Evolutionary conservation across 1,140 invertebrate genomes (phyloP).

Genomic region (Anthonomus grandis): DNA sequence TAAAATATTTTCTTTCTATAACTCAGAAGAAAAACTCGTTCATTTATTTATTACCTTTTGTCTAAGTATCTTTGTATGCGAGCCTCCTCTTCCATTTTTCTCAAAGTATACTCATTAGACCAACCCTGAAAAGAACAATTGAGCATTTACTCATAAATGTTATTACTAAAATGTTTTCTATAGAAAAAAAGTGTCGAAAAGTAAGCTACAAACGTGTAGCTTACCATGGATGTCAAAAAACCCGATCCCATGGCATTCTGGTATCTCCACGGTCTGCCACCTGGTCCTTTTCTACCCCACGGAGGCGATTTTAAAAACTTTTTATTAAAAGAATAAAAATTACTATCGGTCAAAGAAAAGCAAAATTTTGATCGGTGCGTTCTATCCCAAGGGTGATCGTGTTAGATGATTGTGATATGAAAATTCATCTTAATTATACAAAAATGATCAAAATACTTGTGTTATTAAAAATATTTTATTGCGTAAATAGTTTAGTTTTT

Average conservation of each 20-base stretch:
- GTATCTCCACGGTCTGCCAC: slow-evolving; percentile 61
- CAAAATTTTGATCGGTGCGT: slow-evolving; percentile 2
- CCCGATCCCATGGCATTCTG: slow-evolving; percentile 60
- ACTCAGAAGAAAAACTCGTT: background rate
- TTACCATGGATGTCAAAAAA: slow-evolving; percentile 67
- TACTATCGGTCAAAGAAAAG: too few species aligned
- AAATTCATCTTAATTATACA: too few species aligned
- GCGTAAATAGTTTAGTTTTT: too few species aligned
- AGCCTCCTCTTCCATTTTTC: slow-evolving; percentile 29
- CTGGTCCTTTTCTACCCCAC: slow-evolving; percentile 63
- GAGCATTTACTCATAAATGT: slow-evolving; percentile 7
- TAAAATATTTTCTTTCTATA: slow-evolving; percentile 4
- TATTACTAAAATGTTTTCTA: too few species aligned
- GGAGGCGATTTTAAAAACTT: slow-evolving; percentile 49
- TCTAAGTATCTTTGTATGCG: slow-evolving; percentile 18
- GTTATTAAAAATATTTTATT: too few species aligned
- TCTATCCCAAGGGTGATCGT: too few species aligned
- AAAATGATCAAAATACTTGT: too few species aligned
- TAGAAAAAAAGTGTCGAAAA: too few species aligned
- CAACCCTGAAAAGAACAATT: slow-evolving; percentile 37
- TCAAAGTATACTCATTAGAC: slow-evolving; percentile 37
- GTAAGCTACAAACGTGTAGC: slow-evolving; percentile 41
- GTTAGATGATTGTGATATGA: too few species aligned
- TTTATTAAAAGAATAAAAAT: slow-evolving; percentile 33
- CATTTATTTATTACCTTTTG: slow-evolving; percentile 15